A percentile compares a stretch with the other conserved stretches of the same genome.
Conservation (phyloP, 2,888 invertebrate genomes). For the Tipula lateralis region DNA sequence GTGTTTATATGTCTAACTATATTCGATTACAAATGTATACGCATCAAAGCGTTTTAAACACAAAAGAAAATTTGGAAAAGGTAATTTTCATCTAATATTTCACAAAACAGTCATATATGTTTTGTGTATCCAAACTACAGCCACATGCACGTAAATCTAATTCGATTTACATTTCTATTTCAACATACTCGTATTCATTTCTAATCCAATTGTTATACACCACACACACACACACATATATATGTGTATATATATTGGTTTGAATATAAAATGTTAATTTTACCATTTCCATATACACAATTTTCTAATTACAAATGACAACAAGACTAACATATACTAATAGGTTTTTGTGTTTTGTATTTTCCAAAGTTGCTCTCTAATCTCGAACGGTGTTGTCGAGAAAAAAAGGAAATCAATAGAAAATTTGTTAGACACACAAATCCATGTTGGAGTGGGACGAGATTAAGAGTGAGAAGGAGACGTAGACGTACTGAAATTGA, state of each 20-base stretch:
- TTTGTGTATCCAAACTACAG: not conserved
- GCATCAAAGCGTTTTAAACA: no score
- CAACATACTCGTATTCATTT: not conserved
- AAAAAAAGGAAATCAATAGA: not conserved
- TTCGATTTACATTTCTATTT: not conserved
- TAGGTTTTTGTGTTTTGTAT: not conserved
- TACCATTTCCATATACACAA: not conserved
- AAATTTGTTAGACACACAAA: not conserved
- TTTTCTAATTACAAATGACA: not conserved
- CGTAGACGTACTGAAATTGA: not conserved
- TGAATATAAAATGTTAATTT: not conserved
- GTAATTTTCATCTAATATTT: not conserved
- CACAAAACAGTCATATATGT: not conserved
- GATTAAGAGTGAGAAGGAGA: not conserved
- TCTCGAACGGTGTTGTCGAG: not conserved
- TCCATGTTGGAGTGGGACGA: not conserved
- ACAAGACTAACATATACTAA: not conserved
- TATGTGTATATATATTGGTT: not conserved
- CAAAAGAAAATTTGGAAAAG: not conserved
- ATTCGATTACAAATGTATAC: no score
- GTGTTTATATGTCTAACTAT: no score
- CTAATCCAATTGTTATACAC: not conserved
- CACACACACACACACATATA: not conserved
- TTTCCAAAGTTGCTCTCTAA: not conserved
- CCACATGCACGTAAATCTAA: not conserved